Evolutionary conservation across 2,113 vertebrate genomes (phyloP), one percentile per base, ranked within the genome.

Genomic region (Scalopus aquaticus): DNA sequence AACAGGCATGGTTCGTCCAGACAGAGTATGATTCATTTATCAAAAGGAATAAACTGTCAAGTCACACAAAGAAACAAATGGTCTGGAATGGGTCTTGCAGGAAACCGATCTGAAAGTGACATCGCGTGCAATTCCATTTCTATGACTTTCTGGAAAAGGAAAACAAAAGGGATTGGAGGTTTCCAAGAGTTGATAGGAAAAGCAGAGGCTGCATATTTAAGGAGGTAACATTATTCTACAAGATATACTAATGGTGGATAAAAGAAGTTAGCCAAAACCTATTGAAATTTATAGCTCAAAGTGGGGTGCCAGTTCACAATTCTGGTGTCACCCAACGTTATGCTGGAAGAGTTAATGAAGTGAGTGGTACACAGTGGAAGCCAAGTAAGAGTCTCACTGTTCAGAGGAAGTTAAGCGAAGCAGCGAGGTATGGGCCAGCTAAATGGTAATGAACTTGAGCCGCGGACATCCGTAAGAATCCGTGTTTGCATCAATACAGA

Each of bases 241-340:
- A 20, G 10, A 15, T 17, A 12, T 11, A 20, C 2, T 76, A 26
- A 39, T 13, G 30, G 13, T 39, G 58, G 32, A 67, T 64, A 49
- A 49, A 54, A 7, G 6, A 19, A 24, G 19, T 37, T 39, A 35
- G 13, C 39, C 44, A 69, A 82, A 90, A 16, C 1, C 26, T 58
- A 54, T 8, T 56, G 62, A 79, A 74, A 72, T 32, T 32, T 62
- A 3, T 0, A 44, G 19, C 12, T 60, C n/a, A n/a, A 51, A 32
- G 6, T 49, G n/a, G 26, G 1, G 7, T 9, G 22, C 30, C 81
- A 24, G 58, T 44, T 30, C 70, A 54, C 22, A 24, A 13, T 30
- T 49, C 8, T 19, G 60, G 28, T 10, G 26, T 9, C 51, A 64
- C 2, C 19, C 0, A 19, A 11, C 2, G 7, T 3, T 5, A 12